Evolutionary conservation across 2,113 vertebrate species (phyloP), one percentile per base, ranked within the genome.

Genomic region (Gyps fulvus): DNA sequence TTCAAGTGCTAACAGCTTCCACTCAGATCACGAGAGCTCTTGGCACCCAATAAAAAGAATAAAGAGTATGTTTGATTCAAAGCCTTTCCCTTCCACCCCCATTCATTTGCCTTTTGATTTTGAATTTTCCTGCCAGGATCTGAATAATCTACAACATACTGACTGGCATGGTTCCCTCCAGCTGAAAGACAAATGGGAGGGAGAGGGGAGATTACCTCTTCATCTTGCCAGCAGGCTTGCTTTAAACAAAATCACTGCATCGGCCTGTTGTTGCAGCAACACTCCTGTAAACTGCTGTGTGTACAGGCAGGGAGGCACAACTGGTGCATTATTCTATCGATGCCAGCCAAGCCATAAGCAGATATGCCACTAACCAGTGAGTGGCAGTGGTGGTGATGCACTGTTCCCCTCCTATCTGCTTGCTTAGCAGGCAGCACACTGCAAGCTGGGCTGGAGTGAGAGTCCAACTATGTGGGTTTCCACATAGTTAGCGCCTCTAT

Each of bases 41-140:
- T 96, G 95, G 91, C 81, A 90, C 23, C 4, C n/a, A 93, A 61
- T 90, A 79, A 95, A 95, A 96, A 50, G 80, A 87, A 82, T 22
- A 47, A 90, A 90, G 34, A 87, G 7, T 49, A 49, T 52, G 14
- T 87, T 59, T 91, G 57, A 43, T 85, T 89, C 69, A 94, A 95
- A 95, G 66, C 34, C 40, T 91, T 89, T 83, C 38, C 61, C 27
- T 87, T 93, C 81, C 65, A 72, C 14, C 36, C 83, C 20, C 47
- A 76, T 87, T 91, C 65, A 65, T 57, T 94, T 71, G 87, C 57
- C 61, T 91, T 96, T 95, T 94, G 87, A 76, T 72, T 93, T 85
- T 31, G 36, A 76, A 52, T 72, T 77, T 69, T 93, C 70, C 74
- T 95, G 70, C 74, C 90, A 83, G 71, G 23, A 43, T 80, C 58